Conservation (phyloP, 1,140 invertebrate species). For the Spodoptera frugiperda region DNA sequence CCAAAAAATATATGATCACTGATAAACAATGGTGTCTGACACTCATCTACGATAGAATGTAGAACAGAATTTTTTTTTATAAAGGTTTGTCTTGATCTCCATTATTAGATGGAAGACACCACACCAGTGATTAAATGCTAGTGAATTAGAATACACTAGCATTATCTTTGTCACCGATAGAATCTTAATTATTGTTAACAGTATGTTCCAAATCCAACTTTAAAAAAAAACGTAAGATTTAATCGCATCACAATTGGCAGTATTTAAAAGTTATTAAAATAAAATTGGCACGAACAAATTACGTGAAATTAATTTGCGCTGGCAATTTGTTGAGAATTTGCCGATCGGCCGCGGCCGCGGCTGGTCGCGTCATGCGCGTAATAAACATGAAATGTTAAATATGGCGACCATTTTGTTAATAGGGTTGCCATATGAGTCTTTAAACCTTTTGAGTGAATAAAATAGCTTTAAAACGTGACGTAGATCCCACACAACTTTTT, state of each 20-base stretch:
- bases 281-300: constrained; percentile 36
- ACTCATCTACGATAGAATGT: too few species aligned
- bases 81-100: too few species aligned
- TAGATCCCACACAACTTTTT: too few species aligned
- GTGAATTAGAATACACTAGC: too few species aligned
- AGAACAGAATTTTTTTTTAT: too few species aligned
- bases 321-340: constrained; percentile 36
- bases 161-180: too few species aligned
- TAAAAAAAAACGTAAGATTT: background rate
- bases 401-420: constrained; percentile 17
- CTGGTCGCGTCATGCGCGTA: constrained; percentile 17
- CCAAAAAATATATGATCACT: background rate
- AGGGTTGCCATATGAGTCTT: background rate
- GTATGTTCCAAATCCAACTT: background rate
- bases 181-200: too few species aligned
- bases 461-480: too few species aligned
- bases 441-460: too few species aligned
- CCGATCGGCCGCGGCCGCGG: constrained; percentile 17
- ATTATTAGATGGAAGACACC: too few species aligned
- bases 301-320: constrained; percentile 31
- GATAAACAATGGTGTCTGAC: too few species aligned
- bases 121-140: too few species aligned
- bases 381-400: constrained; percentile 31
- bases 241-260: background rate
- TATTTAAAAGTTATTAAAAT: constrained; percentile 39